phyloP scores from a whole-genome alignment of 1,140 invertebrate species.

The Acyrthosiphon pisum region DNA sequence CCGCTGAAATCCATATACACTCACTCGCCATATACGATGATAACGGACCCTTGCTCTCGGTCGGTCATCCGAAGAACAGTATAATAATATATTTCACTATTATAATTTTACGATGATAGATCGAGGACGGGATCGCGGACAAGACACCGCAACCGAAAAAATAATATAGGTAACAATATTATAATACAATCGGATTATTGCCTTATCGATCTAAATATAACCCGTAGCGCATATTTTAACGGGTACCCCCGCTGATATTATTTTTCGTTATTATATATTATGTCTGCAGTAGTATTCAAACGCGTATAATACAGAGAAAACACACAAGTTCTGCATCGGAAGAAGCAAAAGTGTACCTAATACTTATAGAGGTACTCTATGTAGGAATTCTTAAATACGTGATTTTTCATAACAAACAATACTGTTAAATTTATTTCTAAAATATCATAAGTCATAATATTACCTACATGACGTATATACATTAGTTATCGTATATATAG shows the following conservation, averaged over 20 bases:
- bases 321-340: neutral
- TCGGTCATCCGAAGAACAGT: neutral
- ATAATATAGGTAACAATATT: neutral
- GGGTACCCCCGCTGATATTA: neutral
- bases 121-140: slow-evolving; percentile 8
- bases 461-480: too few species aligned
- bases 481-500: too few species aligned
- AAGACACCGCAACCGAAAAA: neutral
- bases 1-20: neutral
- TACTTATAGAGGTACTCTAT: too few species aligned
- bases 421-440: too few species aligned
- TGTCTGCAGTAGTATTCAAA: neutral
- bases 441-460: too few species aligned
- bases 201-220: neutral
- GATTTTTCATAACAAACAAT: too few species aligned
- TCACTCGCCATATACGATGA: neutral
- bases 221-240: neutral
- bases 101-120: neutral
- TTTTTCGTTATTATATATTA: neutral
- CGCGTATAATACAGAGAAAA: neutral
- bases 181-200: slow-evolving; percentile 24
- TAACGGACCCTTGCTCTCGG: neutral
- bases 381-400: neutral
- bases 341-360: too few species aligned
- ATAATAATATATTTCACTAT: slow-evolving; percentile 14